Conservation (phyloP, 1,140 invertebrate genomes). For the Drosophila carrolli region DNA sequence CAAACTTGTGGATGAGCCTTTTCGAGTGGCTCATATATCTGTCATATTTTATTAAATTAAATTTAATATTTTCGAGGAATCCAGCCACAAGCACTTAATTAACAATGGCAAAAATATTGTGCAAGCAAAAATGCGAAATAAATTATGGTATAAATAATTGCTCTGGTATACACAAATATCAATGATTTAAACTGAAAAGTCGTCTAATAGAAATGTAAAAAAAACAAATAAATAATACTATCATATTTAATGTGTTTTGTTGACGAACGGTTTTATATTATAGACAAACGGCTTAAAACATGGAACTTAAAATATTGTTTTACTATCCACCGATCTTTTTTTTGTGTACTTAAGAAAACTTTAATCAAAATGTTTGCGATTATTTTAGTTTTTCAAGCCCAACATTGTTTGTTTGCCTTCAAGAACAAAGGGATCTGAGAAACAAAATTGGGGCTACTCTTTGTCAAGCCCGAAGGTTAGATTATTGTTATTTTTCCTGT, state of each 20-base stretch:
- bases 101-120: neutral
- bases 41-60: conserved; percentile 13
- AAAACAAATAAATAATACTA: neutral
- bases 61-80: neutral
- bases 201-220: neutral
- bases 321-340: too few relatives aligned
- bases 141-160: neutral
- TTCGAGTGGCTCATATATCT: conserved; percentile 1
- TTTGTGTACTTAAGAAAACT: too few relatives aligned
- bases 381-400: too few relatives aligned
- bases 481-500: neutral
- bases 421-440: too few relatives aligned
- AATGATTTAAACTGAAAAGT: neutral
- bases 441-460: too few relatives aligned
- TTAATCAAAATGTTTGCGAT: too few relatives aligned
- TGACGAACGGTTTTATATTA: too few relatives aligned
- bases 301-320: too few relatives aligned
- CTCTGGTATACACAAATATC: neutral
- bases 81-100: neutral
- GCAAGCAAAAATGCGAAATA: neutral
- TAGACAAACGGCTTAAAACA: too few relatives aligned
- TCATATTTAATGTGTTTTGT: too few relatives aligned
- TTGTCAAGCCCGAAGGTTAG: too few relatives aligned
- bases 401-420: too few relatives aligned
- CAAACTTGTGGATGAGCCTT: conserved; percentile 3